A percentile compares a stretch with the other conserved stretches of the same genome.
phyloP scores from a whole-genome alignment of 92 coral and sea anemone genomes.

The Palythoa caribaeorum region DNA sequence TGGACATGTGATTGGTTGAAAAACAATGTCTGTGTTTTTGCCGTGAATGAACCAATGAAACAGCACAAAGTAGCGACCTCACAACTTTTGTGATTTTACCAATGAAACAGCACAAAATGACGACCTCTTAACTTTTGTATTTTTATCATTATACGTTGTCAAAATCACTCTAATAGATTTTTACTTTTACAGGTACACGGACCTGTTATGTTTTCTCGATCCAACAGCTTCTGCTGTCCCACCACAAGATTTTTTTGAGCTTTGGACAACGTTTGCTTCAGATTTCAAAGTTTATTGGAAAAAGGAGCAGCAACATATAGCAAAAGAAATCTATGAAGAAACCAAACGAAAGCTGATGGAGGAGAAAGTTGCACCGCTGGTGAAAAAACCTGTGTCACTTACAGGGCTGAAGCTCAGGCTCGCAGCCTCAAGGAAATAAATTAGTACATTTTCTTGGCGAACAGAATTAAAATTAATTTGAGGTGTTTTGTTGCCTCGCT shows the following conservation, averaged over 20 bases:
- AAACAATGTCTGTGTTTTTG: no score
- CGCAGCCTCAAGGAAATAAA: slow-evolving; percentile 72
- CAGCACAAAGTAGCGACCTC: no score
- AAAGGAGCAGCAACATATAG: slow-evolving; percentile 85
- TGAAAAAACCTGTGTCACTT: slow-evolving; percentile 80
- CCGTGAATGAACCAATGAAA: no score
- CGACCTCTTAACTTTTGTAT: no score
- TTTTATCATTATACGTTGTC: no score
- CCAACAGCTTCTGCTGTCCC: slow-evolving; percentile 55
- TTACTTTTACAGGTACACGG: slow-evolving; percentile 57
- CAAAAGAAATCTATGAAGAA: slow-evolving; percentile 83
- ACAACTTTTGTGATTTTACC: no score
- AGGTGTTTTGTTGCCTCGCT: neutral
- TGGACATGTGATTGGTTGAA: no score
- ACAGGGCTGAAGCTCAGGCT: slow-evolving; percentile 81
- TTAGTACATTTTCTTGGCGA: neutral
- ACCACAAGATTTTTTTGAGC: slow-evolving; percentile 88
- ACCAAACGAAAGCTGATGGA: slow-evolving; percentile 78
- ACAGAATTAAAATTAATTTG: no score
- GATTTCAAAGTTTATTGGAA: slow-evolving; percentile 85
- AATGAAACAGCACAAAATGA: no score
- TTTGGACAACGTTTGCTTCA: slow-evolving; percentile 76
- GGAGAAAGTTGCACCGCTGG: slow-evolving; percentile 73
- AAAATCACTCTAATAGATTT: neutral
- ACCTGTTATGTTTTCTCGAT: slow-evolving; percentile 70